A percentile compares a stretch with the other conserved stretches of the same genome.
Evolutionary conservation across 30 jellyfish, hydroid and myxozoan genomes (phyloP).

Genomic region (Turritopsis dohrnii): DNA sequence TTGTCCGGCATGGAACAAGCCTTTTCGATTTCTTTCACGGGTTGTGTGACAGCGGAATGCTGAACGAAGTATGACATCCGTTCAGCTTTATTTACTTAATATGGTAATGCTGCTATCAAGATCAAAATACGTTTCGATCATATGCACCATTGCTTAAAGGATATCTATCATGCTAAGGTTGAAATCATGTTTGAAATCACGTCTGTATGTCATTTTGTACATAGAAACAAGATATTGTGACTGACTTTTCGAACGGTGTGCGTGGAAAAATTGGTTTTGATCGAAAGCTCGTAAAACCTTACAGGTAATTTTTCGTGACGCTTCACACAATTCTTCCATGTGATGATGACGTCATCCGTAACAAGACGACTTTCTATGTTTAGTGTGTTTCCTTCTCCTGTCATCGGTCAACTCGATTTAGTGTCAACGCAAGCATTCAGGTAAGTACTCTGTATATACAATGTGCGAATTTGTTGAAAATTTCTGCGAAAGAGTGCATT

Average conservation of each 20-base stretch:
- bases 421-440: conserved; percentile 19
- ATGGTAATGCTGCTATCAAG: too few relatives aligned
- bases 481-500: too few relatives aligned
- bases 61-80: conserved; percentile 49
- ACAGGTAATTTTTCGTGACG: conserved; percentile 36
- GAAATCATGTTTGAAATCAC: neutral
- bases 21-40: conserved; percentile 75
- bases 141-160: too few relatives aligned
- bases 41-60: conserved; percentile 67
- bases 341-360: neutral
- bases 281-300: conserved; percentile 57
- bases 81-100: too few relatives aligned
- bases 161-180: too few relatives aligned
- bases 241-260: conserved; percentile 71
- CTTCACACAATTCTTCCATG: neutral
- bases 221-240: conserved; percentile 80
- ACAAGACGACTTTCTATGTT: neutral
- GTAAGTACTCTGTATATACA: neutral
- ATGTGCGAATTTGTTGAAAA: too few relatives aligned
- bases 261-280: conserved; percentile 62
- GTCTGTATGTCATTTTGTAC: neutral
- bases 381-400: conserved; percentile 22
- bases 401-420: conserved; percentile 21
- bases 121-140: too few relatives aligned
- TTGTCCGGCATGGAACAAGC: conserved; percentile 54